Evolutionary conservation across 35 echinoderm and acorn worm genomes (phyloP), one percentile per base, ranked within the genome.

Genomic region (Ptychodera flava): DNA sequence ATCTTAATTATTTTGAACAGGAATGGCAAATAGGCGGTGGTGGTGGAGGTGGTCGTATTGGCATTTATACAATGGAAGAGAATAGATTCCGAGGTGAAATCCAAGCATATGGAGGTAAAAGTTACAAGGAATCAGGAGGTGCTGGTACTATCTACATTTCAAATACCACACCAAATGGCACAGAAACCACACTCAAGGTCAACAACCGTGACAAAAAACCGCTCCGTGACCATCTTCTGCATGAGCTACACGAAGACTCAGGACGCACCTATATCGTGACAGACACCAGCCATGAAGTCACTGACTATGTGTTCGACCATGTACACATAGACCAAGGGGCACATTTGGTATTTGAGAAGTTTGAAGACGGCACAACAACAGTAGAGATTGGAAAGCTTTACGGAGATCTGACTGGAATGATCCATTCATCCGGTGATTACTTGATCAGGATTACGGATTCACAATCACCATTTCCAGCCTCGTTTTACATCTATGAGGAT

Each of bases 11-110:
- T n/a, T n/a, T n/a, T n/a, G n/a, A n/a, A n/a, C 32, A 15, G 28
- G 16, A 31, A 76, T 79, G 92, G 94, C 85, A 92, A 90, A 85
- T 97, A 75, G 94, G 94, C 31, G 94, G 94, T 77, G 94, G 94
- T 1, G 94, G 94, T 79, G 83, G 88, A 31, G 94, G 94, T 27
- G 94, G 94, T 14, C 88, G 94, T 34, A 88, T 97, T 16, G 91
- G 91, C 0, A 79, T 97, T 33, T 91, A 97, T 81, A 84, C 91
- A 10, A 79, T 16, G 16, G 76, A 85, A 10, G 28, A 38, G 34
- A 88, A 93, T 80, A 84, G 32, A 15, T 97, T 97, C 82, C 31
- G 76, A 34, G 94, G 94, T 33, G 84, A 38, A 10, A 35, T 93
- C 33, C 80, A 90, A 53, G 85, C 91, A 0, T 90, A 90, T 53